phyloP scores from a whole-genome alignment of 1,140 invertebrate genomes.

The Drosophila paulistorum region DNA sequence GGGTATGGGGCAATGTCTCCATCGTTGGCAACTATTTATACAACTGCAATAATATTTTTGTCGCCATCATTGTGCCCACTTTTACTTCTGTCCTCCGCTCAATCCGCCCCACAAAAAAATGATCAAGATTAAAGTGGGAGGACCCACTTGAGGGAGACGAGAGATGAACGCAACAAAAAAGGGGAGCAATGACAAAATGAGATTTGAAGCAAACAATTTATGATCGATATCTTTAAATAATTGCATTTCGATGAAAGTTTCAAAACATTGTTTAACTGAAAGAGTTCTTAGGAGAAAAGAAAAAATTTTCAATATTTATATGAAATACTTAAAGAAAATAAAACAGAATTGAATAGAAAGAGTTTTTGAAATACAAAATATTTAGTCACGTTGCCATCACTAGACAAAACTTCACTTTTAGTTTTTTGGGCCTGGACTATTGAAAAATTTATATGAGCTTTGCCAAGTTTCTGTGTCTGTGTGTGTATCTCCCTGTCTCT shows the following conservation, averaged over 20 bases:
- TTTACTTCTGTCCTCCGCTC: conserved; percentile 16
- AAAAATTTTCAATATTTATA: too few species aligned
- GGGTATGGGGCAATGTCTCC: conserved; percentile 14
- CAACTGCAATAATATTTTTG: conserved; percentile 80
- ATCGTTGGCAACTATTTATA: conserved; percentile 66
- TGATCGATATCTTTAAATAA: too few species aligned
- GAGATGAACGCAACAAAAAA: background rate
- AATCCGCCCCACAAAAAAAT: background rate
- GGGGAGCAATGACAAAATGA: background rate
- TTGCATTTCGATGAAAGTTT: too few species aligned
- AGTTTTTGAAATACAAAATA: background rate
- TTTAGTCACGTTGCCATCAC: conserved; percentile 7
- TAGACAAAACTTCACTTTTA: conserved; percentile 21
- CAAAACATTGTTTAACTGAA: too few species aligned
- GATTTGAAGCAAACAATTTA: too few species aligned
- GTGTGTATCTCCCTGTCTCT: background rate
- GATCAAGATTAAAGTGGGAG: background rate
- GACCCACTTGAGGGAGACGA: background rate
- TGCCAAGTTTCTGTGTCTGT: conserved; percentile 30
- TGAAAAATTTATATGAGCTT: conserved; percentile 67
- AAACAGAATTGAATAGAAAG: too few species aligned
- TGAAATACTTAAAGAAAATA: too few species aligned
- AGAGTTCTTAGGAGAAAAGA: too few species aligned
- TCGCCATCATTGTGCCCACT: conserved; percentile 44
- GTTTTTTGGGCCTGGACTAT: conserved; percentile 32